phyloP scores from a whole-genome alignment of 2,113 vertebrate species.

The Amblyornis subalaris region DNA sequence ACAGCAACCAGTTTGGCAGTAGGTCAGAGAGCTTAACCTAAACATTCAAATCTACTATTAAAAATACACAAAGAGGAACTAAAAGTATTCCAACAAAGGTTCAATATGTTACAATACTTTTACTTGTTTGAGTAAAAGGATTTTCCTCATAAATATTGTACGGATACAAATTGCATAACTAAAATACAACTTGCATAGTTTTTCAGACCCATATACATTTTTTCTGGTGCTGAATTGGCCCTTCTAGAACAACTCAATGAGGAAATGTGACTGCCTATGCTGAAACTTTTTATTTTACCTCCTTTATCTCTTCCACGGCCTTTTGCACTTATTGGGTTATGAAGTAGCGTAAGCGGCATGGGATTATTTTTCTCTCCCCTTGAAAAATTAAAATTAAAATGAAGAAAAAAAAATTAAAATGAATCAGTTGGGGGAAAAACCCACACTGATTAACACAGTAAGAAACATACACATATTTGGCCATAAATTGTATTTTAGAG shows the following conservation, averaged over 20 bases:
- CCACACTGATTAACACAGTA: not conserved
- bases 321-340: not conserved
- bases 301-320: not conserved
- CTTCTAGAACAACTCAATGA: not conserved
- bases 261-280: not conserved
- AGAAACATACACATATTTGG: not conserved
- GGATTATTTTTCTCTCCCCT: not conserved
- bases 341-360: not conserved
- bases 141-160: not conserved
- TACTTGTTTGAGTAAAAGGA: not conserved
- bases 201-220: not conserved
- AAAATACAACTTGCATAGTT: not conserved
- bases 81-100: not conserved
- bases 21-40: not conserved
- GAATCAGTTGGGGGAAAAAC: accelerated
- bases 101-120: not conserved
- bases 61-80: not conserved
- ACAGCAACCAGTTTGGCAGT: not conserved
- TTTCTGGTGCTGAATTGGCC: not conserved
- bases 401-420: not conserved
- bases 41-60: not conserved
- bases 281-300: not conserved
- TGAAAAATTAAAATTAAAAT: not conserved
- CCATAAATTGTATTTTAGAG: not conserved
- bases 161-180: not conserved